Evolutionary conservation across 2,888 invertebrate species (phyloP), one percentile per base, ranked within the genome.

Genomic region (Andrena camellia): DNA sequence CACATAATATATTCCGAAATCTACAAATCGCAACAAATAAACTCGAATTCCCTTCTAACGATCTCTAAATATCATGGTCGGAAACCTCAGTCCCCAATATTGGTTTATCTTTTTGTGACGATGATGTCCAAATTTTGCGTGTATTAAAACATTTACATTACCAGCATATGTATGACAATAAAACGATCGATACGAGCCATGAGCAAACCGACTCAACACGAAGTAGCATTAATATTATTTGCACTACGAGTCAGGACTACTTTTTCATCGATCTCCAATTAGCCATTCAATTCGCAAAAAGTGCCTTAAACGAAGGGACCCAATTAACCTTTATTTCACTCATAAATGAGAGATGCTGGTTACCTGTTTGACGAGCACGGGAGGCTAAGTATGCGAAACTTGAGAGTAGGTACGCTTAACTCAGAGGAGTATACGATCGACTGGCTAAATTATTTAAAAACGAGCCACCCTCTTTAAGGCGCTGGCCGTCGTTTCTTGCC

Each of bases 401-500:
- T 5, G 20, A 20, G 17, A 29, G 33, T 20, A 42, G 35, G 33
- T 20, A 42, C 60, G 64, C 48, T 74, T 57, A 74, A 63, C 62
- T 57, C 20, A 17, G 7, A 33, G 52, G 31, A 31, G 62, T 71
- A 68, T 60, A 20, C 74, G 81, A 91, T 91, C 88, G 90, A 86
- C 81, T 72, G 74, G 80, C 73, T 90, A 79, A 91, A 92, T 90
- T 84, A 91, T 91, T 91, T 86, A 90, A 90, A 91, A 91, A 90
- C 84, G 85, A 73, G 83, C 77, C 85, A 83, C 81, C 83, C 89
- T 88, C 89, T 92, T 91, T 89, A 91, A 90, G 82, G 86, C 71
- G 79, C 70, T 77, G 78, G 75, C 77, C 78, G 78, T 81, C 80
- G 86, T 84, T 87, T 85, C 89, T 90, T 88, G 88, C 82, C 87